phyloP scores from a whole-genome alignment of 2,113 vertebrate species.

The Ovis canadensis region DNA sequence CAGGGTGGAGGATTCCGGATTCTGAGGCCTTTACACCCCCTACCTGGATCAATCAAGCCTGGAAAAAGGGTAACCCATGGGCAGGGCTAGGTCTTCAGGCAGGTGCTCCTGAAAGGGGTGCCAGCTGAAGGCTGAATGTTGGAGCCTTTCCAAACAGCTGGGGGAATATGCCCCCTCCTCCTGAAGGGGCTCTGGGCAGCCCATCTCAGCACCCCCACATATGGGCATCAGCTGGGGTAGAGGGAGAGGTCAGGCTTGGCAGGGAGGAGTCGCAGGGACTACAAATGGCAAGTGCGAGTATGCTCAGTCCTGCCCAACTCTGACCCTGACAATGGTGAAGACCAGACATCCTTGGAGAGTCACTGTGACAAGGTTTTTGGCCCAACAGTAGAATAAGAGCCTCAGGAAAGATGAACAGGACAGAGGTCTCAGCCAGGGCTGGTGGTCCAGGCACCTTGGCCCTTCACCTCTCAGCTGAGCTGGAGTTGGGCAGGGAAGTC shows the following conservation, averaged over 20 bases:
- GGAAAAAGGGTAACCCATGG: too few relatives aligned
- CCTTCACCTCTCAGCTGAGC: background rate
- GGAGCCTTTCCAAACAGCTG: background rate
- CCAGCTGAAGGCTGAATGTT: background rate
- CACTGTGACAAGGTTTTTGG: too few relatives aligned
- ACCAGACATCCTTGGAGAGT: too few relatives aligned
- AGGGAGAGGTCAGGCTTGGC: background rate
- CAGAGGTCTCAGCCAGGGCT: too few relatives aligned
- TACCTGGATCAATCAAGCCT: background rate
- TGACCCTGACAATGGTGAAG: too few relatives aligned
- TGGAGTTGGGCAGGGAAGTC: background rate
- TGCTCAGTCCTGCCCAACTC: background rate
- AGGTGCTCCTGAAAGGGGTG: background rate
- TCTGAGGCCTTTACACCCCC: background rate
- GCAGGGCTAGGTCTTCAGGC: background rate
- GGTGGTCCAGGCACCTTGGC: rapidly evolving
- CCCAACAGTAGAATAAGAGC: background rate
- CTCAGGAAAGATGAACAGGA: background rate
- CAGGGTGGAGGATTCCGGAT: background rate
- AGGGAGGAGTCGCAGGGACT: background rate
- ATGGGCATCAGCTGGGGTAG: background rate
- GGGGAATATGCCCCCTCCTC: rapidly evolving
- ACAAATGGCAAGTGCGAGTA: background rate
- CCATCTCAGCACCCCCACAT: background rate
- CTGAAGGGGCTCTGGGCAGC: background rate